Evolutionary conservation across 1,140 invertebrate genomes (phyloP).

Genomic region (Medauroidea extradentata): DNA sequence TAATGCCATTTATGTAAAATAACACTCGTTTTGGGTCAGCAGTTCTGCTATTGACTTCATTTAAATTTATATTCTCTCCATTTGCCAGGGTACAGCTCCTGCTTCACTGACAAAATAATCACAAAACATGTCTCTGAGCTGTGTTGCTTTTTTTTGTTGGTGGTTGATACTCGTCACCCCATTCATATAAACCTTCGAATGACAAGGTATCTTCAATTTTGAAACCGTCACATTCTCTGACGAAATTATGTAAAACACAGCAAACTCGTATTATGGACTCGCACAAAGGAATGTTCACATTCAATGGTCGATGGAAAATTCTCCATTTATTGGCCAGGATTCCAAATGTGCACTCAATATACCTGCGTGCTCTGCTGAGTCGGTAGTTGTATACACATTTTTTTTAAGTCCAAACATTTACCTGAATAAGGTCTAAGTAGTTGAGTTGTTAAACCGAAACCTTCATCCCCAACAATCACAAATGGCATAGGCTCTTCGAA

Average conservation of each 20-base stretch:
- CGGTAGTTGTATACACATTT: conserved; percentile 40
- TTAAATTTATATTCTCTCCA: not conserved
- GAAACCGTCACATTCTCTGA: conserved; percentile 14
- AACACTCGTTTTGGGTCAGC: too few relatives aligned
- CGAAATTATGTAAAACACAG: conserved; percentile 32
- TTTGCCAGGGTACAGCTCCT: not conserved
- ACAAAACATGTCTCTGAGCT: conserved; percentile 5
- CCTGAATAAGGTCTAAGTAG: conserved; percentile 40
- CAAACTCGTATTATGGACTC: conserved; percentile 30
- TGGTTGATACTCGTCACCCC: not conserved
- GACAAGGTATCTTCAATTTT: conserved; percentile 9
- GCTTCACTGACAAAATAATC: conserved; percentile 15
- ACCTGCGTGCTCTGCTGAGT: conserved; percentile 38
- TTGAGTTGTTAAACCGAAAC: conserved; percentile 33
- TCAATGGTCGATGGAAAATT: conserved; percentile 36
- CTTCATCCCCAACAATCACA: conserved; percentile 46
- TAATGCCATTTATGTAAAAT: too few relatives aligned
- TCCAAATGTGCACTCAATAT: conserved; percentile 44
- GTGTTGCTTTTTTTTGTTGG: not conserved
- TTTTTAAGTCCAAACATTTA: conserved; percentile 25
- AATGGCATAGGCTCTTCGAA: conserved; percentile 26
- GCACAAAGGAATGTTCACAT: conserved; percentile 30
- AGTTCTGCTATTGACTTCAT: not conserved
- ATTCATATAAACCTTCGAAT: conserved; percentile 5
- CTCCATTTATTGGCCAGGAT: conserved; percentile 41